Percentiles rank a stretch among this genome's conserved stretches.
phyloP scores from a whole-genome alignment of 2,797 vertebrate species.

The Typhlichthys eigenmanni region DNA sequence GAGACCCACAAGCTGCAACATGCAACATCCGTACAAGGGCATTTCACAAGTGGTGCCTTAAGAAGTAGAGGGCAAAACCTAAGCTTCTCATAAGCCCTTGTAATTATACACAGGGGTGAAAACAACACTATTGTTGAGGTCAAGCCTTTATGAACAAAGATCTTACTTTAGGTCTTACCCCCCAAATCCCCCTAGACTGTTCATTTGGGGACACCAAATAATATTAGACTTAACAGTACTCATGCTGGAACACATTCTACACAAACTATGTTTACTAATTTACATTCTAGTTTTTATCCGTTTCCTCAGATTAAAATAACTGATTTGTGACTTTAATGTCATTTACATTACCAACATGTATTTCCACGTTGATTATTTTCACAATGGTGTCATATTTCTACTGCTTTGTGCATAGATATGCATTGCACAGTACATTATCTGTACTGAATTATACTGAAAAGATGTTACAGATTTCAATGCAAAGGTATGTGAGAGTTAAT shows the following conservation, averaged over 20 bases:
- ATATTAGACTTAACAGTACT: background rate
- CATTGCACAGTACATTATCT: too few species aligned
- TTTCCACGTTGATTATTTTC: too few species aligned
- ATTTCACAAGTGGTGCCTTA: constrained; percentile 72
- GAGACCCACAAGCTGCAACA: constrained; percentile 64
- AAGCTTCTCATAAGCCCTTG: constrained; percentile 67
- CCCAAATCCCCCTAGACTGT: constrained; percentile 34
- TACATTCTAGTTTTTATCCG: too few species aligned
- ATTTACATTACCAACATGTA: too few species aligned
- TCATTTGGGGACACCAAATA: constrained; percentile 48
- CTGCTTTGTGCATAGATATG: background rate
- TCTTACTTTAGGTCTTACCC: constrained; percentile 18
- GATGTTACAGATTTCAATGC: background rate
- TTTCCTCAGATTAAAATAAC: too few species aligned
- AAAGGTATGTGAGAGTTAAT: constrained; percentile 17
- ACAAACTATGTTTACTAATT: too few species aligned
- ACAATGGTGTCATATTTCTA: background rate
- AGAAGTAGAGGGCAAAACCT: constrained; percentile 73
- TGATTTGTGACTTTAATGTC: too few species aligned
- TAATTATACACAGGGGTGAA: constrained; percentile 68
- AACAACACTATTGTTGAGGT: constrained; percentile 58
- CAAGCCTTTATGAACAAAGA: constrained; percentile 39
- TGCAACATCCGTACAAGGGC: constrained; percentile 66
- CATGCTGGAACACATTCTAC: too few species aligned
- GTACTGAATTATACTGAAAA: background rate